A percentile compares a stretch with the other conserved stretches of the same genome.
phyloP scores from a whole-genome alignment of 2,888 invertebrate genomes.

The Drosophila heteroneura region DNA sequence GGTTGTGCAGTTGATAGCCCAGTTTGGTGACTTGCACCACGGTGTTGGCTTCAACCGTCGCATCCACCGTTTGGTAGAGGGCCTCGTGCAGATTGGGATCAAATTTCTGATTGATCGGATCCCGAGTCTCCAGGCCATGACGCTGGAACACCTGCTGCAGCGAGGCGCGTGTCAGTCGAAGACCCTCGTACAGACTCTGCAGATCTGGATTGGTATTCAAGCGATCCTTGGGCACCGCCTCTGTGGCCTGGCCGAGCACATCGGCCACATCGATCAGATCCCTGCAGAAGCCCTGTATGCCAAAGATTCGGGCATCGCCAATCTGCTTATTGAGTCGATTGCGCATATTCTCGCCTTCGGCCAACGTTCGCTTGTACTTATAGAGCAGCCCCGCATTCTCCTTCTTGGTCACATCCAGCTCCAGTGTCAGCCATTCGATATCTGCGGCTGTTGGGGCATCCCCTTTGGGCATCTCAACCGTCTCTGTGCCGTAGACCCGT shows the following conservation, averaged over 20 bases:
- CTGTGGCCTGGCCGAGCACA: slow-evolving; percentile 93
- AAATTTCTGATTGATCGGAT: slow-evolving; percentile 96
- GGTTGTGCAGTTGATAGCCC: slow-evolving; percentile 97
- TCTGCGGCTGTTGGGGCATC: slow-evolving; percentile 1
- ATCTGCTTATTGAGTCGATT: slow-evolving; percentile 95
- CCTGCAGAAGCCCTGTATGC: slow-evolving; percentile 98
- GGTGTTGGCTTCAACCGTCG: slow-evolving; percentile 93
- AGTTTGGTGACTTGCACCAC: slow-evolving; percentile 97
- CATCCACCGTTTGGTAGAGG: slow-evolving; percentile 95
- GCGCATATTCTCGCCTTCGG: slow-evolving; percentile 97
- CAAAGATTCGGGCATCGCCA: slow-evolving; percentile 96
- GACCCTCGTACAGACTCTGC: slow-evolving; percentile 94
- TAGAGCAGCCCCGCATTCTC: slow-evolving; percentile 89
- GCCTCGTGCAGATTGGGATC: slow-evolving; percentile 99
- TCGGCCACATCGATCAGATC: slow-evolving; percentile 98
- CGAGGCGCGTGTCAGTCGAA: slow-evolving; percentile 94
- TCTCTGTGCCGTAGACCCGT: slow-evolving; percentile 32
- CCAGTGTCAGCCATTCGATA: slow-evolving; percentile 86
- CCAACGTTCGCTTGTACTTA: slow-evolving; percentile 97
- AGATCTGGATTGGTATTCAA: slow-evolving; percentile 80
- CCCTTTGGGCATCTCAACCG: neutral
- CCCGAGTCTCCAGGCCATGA: slow-evolving; percentile 94
- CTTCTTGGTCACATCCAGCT: slow-evolving; percentile 88
- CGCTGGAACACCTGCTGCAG: slow-evolving; percentile 94
- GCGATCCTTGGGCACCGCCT: slow-evolving; percentile 92